phyloP scores from a whole-genome alignment of 2,888 invertebrate species.

The Drosophila sordidula region DNA sequence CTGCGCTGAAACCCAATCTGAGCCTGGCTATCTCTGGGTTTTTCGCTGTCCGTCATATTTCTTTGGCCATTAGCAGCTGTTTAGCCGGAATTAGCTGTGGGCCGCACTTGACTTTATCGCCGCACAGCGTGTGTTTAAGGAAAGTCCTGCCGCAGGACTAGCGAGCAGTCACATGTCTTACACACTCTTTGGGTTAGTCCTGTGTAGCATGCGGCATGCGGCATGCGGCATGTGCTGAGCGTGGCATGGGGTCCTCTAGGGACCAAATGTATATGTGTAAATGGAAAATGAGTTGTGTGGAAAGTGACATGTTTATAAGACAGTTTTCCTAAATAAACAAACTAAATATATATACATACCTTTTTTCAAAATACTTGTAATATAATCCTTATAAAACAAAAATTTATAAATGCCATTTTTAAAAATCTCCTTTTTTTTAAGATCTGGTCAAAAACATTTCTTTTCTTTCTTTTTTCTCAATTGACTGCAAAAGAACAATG shows the following conservation, averaged over 20 bases:
- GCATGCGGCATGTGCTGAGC: conserved; percentile 37
- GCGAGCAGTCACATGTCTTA: conserved; percentile 53
- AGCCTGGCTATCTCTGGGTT: conserved; percentile 22
- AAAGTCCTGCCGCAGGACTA: conserved; percentile 54
- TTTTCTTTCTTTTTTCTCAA: no score
- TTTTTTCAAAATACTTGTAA: no score
- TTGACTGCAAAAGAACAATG: no score
- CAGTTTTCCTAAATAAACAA: background rate
- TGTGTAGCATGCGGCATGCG: conserved; percentile 38
- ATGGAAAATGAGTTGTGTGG: background rate
- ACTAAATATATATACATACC: background rate
- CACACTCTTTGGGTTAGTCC: conserved; percentile 62
- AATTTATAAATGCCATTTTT: no score
- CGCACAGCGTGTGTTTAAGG: conserved; percentile 56
- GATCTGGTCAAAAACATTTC: no score
- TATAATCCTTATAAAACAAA: no score
- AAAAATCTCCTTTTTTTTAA: no score
- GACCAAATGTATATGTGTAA: background rate
- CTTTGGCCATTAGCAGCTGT: conserved; percentile 66
- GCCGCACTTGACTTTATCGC: conserved; percentile 70
- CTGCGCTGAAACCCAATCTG: conserved; percentile 41
- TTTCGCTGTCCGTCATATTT: conserved; percentile 14
- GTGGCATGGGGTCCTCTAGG: conserved; percentile 41
- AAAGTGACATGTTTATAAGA: conserved; percentile 30
- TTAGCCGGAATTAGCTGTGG: conserved; percentile 62